Percentiles rank a stretch among this genome's conserved stretches.
phyloP scores from a whole-genome alignment of 2,888 invertebrate species.

The Pteria penguin region DNA sequence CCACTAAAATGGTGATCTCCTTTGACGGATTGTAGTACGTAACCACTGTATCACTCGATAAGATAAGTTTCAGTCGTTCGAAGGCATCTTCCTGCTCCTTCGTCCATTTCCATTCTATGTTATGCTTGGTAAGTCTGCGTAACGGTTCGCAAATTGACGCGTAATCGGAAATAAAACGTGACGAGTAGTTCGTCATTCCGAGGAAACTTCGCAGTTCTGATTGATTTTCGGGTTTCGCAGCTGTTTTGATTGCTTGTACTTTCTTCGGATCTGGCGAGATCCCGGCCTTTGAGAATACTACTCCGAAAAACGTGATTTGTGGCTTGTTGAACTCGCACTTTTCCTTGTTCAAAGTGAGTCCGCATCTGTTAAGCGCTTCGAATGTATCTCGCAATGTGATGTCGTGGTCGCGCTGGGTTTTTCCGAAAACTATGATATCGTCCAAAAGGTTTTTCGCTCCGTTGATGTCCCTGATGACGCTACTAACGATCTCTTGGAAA shows the following conservation, averaged over 20 bases:
- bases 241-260: constrained; percentile 45
- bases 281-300: constrained; percentile 29
- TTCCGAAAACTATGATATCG: constrained; percentile 54
- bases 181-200: constrained; percentile 56
- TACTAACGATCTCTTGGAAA: constrained; percentile 47
- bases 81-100: constrained; percentile 47
- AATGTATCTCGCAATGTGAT: constrained; percentile 34
- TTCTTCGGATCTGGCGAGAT: constrained; percentile 50
- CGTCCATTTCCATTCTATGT: constrained; percentile 31
- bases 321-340: constrained; percentile 48
- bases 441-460: constrained; percentile 53
- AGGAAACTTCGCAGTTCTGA: constrained; percentile 53
- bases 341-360: constrained; percentile 44
- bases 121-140: constrained; percentile 44
- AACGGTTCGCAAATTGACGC: constrained; percentile 54
- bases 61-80: constrained; percentile 35
- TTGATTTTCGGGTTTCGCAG: constrained; percentile 41
- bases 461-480: constrained; percentile 39
- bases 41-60: constrained; percentile 46
- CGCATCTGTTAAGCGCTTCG: constrained; percentile 29
- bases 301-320: constrained; percentile 46
- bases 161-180: constrained; percentile 56
- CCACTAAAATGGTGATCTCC: constrained; percentile 44
- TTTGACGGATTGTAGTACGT: constrained; percentile 48
- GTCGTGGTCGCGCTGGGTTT: constrained; percentile 48